Conservation (phyloP, 37 sponge, comb jelly and placozoan species). For the Trichoplax adhaerens region DNA sequence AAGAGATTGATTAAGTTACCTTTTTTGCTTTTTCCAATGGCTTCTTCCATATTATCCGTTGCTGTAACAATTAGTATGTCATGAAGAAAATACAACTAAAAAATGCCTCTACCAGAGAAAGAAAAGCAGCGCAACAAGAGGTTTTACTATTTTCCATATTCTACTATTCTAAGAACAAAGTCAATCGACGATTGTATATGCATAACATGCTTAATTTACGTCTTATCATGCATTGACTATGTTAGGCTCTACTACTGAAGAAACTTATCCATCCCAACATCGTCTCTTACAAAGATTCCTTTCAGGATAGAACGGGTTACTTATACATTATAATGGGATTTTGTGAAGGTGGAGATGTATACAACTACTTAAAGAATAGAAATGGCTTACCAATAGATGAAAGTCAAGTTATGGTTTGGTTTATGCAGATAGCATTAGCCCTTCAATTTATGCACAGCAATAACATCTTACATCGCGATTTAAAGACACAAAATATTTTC, state of each 20-base stretch:
- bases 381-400: conserved; percentile 34
- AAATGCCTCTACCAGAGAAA: conserved; percentile 40
- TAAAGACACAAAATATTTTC: conserved; percentile 97
- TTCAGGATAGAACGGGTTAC: conserved; percentile 49
- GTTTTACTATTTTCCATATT: neutral
- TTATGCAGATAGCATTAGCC: conserved; percentile 87
- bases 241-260: conserved; percentile 53
- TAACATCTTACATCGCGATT: conserved; percentile 85
- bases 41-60: no score
- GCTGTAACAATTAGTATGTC: conserved; percentile 26
- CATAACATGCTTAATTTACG: neutral
- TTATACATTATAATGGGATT: conserved; percentile 90
- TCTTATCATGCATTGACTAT: neutral
- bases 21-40: no score
- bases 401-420: conserved; percentile 80
- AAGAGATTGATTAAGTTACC: no score
- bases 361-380: conserved; percentile 37
- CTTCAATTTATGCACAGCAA: conserved; percentile 77
- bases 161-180: no score
- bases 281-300: conserved; percentile 85
- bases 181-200: no score
- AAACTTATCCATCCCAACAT: conserved; percentile 85
- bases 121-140: conserved; percentile 75
- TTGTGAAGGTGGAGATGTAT: conserved; percentile 95
- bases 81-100: conserved; percentile 79